Percentiles rank a stretch among this genome's conserved stretches.
These are phyloP conservation scores for Choristoneura fumiferana DNA, from an alignment of 1,140 invertebrate genomes.

Conservation along the genomic window DNA sequence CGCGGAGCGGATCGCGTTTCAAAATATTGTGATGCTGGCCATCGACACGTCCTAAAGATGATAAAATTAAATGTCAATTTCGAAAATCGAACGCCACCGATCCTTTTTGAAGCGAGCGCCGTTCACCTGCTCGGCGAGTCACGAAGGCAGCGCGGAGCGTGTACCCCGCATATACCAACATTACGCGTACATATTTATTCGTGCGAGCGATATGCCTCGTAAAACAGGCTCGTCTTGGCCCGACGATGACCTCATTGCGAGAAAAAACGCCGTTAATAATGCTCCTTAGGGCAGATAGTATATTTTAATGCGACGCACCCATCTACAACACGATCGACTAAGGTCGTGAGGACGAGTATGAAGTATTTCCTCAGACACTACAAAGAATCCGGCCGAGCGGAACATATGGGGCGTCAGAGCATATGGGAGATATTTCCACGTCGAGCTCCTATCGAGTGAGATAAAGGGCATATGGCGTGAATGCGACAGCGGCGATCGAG, in stretches of 20 bases:
- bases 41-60: constrained; percentile 27
- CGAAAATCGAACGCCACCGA: constrained; percentile 34
- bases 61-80: constrained; percentile 39
- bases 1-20: constrained; percentile 49
- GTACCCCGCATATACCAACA: constrained; percentile 30
- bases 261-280: constrained; percentile 39
- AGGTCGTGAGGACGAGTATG: constrained; percentile 31
- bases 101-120: constrained; percentile 26
- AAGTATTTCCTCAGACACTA: constrained; percentile 26
- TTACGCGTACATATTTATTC: constrained; percentile 38
- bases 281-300: constrained; percentile 30
- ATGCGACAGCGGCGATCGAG: constrained; percentile 35
- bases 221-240: constrained; percentile 35
- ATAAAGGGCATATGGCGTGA: constrained; percentile 54
- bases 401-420: constrained; percentile 34
- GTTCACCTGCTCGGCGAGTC: constrained; percentile 43
- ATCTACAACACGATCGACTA: constrained; percentile 25
- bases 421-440: constrained; percentile 21
- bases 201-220: constrained; percentile 43
- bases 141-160: constrained; percentile 37
- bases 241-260: constrained; percentile 51
- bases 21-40: constrained; percentile 61
- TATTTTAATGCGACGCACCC: constrained; percentile 43
- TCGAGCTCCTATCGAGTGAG: constrained; percentile 30
- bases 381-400: constrained; percentile 18